These are phyloP conservation scores for Cataglyphis altisquamis DNA, from an alignment of 2,888 invertebrate genomes.

Conservation along the genomic window DNA sequence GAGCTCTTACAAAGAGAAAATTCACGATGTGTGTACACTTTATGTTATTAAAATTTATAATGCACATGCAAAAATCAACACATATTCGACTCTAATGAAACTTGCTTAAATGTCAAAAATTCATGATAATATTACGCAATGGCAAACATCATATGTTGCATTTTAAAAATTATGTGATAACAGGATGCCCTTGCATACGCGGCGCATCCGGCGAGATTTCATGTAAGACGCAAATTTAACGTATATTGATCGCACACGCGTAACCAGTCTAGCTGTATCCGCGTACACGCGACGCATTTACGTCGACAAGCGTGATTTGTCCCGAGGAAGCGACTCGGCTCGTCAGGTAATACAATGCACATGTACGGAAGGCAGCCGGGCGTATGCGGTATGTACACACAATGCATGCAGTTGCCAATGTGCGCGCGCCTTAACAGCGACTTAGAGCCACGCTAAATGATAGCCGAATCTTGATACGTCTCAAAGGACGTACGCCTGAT, in stretches of 20 bases:
- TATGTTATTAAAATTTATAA: not conserved
- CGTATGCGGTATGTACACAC: slow-evolving; percentile 26
- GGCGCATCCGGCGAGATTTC: not conserved
- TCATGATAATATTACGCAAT: not conserved
- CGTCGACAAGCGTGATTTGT: slow-evolving; percentile 53
- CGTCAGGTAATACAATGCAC: slow-evolving; percentile 40
- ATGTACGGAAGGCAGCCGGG: slow-evolving; percentile 21
- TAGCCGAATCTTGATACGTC: slow-evolving; percentile 65
- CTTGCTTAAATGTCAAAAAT: not conserved
- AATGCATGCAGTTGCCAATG: slow-evolving; percentile 18
- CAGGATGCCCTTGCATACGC: not conserved
- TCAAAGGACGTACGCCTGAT: slow-evolving; percentile 60
- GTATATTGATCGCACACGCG: slow-evolving; percentile 38
- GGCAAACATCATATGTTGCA: not conserved
- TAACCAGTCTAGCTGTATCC: slow-evolving; percentile 1
- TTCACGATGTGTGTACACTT: too few species aligned
- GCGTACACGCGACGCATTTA: slow-evolving; percentile 40
- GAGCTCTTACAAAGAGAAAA: not conserved
- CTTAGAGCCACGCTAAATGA: slow-evolving; percentile 67
- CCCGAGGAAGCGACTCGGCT: slow-evolving; percentile 34
- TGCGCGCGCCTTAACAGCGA: slow-evolving; percentile 44
- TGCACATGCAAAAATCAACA: not conserved
- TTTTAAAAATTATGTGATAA: slow-evolving; percentile 8
- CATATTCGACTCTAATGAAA: not conserved
- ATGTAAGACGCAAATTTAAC: slow-evolving; percentile 53